A percentile compares a stretch with the other conserved stretches of the same genome.
Conservation (phyloP, 2,888 invertebrate genomes). For the Alcis repandata region DNA sequence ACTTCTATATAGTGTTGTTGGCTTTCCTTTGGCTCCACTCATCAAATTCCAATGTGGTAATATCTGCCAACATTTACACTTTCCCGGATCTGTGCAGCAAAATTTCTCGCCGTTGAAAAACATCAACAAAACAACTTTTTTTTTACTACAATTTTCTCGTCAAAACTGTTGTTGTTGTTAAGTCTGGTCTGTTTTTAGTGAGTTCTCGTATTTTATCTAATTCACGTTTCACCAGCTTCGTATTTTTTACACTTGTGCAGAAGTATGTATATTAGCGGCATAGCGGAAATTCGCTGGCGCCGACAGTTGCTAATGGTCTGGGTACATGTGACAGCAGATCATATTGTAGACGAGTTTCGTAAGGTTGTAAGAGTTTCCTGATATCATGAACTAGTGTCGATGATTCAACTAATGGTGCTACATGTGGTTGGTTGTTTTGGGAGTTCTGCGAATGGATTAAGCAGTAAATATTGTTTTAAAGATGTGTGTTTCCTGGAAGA, state of each 20-base stretch:
- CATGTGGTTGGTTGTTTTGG: background rate
- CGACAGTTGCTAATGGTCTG: slow-evolving; percentile 29
- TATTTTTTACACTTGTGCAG: background rate
- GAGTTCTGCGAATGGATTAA: slow-evolving; percentile 18
- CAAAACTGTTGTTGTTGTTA: slow-evolving; percentile 6
- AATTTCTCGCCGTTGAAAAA: slow-evolving; percentile 5
- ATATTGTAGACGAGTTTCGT: slow-evolving; percentile 6
- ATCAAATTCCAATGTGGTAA: background rate
- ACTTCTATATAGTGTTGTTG: background rate
- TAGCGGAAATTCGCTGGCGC: slow-evolving; percentile 20
- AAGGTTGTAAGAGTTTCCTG: slow-evolving; percentile 14
- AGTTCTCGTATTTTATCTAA: background rate
- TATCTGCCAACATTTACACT: background rate
- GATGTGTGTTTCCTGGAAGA: background rate
- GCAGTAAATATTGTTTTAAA: background rate
- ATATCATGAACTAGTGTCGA: background rate
- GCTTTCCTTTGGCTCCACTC: background rate
- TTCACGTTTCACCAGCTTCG: background rate
- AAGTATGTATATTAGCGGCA: slow-evolving; percentile 20
- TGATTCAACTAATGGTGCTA: slow-evolving; percentile 13
- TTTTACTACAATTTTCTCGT: slow-evolving; percentile 13
- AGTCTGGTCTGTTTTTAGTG: slow-evolving; percentile 8
- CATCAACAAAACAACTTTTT: slow-evolving; percentile 14
- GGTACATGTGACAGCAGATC: slow-evolving; percentile 24
- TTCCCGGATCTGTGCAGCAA: slow-evolving; percentile 13